Evolutionary conservation across 2,113 vertebrate species (phyloP).

Genomic region (Macrotis lagotis): DNA sequence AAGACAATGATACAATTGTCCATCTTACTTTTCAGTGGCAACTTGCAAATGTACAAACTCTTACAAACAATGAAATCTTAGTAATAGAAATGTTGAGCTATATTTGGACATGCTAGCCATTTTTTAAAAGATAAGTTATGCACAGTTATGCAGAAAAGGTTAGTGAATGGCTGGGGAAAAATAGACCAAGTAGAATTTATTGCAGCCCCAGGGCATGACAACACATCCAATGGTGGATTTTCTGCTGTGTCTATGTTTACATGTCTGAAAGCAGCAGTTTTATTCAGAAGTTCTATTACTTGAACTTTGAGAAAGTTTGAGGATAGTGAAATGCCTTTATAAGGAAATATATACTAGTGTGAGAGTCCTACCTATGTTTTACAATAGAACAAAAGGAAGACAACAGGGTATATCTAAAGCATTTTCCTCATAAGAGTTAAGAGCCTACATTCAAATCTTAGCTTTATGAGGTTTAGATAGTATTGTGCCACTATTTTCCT

Average conservation of each 20-base stretch:
- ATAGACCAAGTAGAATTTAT: slow-evolving; percentile 65
- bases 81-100: slow-evolving; percentile 6
- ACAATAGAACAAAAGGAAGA: slow-evolving; percentile 23
- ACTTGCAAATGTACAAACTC: background rate
- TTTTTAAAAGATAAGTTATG: background rate
- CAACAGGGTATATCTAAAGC: background rate
- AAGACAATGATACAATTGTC: background rate
- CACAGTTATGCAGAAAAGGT: slow-evolving; percentile 27
- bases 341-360: slow-evolving; percentile 29
- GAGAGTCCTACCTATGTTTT: background rate
- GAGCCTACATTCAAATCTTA: slow-evolving; percentile 1
- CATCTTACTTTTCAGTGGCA: background rate
- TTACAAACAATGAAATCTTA: background rate
- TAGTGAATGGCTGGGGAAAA: slow-evolving; percentile 59
- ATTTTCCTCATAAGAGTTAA: background rate
- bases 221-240: slow-evolving; percentile 62
- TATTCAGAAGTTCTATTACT: slow-evolving; percentile 1
- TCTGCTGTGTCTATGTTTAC: slow-evolving; percentile 55
- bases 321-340: slow-evolving; percentile 17
- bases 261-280: slow-evolving; percentile 58
- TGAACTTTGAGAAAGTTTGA: slow-evolving; percentile 42
- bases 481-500: background rate
- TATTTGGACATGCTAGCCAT: background rate
- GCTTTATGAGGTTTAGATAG: slow-evolving; percentile 9
- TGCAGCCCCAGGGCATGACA: slow-evolving; percentile 63